Conservation (phyloP, 2,113 vertebrate genomes). For the Phyllostomus discolor region DNA sequence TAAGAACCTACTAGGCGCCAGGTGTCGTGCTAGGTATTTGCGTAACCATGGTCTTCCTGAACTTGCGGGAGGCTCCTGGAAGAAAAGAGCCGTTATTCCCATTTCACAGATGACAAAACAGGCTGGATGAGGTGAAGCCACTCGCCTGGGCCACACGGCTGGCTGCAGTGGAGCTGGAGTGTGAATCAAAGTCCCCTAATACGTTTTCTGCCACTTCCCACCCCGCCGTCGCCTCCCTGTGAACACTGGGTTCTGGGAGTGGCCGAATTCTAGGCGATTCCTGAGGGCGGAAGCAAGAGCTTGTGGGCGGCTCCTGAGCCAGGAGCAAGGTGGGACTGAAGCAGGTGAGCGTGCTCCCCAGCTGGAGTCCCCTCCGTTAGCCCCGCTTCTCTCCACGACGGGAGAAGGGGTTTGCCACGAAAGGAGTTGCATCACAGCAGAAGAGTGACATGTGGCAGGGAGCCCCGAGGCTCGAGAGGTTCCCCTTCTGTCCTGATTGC, state of each 20-base stretch:
- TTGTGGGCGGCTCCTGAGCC: not conserved
- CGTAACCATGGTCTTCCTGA: no score
- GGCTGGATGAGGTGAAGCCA: not conserved
- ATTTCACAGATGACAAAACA: no score
- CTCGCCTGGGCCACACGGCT: not conserved
- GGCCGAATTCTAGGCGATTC: not conserved
- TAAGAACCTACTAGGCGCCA: not conserved
- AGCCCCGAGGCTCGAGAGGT: not conserved
- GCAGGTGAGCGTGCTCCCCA: not conserved
- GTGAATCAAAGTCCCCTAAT: not conserved
- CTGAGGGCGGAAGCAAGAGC: not conserved
- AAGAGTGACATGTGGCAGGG: slow-evolving; percentile 51
- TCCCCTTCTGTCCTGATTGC: slow-evolving; percentile 30
- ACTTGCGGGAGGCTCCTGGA: no score
- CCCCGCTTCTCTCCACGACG: not conserved
- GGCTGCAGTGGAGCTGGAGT: not conserved
- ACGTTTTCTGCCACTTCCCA: not conserved
- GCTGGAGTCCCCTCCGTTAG: not conserved
- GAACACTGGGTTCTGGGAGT: not conserved
- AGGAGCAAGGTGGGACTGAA: not conserved
- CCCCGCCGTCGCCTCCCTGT: not conserved
- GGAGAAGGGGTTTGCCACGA: not conserved
- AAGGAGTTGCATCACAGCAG: slow-evolving; percentile 57
- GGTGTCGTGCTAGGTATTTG: not conserved
- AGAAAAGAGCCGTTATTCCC: no score